A percentile compares a stretch with the other conserved stretches of the same genome.
These are phyloP conservation scores for Seladonia tumulorum DNA, from an alignment of 2,888 invertebrate species.

Conservation along the genomic window DNA sequence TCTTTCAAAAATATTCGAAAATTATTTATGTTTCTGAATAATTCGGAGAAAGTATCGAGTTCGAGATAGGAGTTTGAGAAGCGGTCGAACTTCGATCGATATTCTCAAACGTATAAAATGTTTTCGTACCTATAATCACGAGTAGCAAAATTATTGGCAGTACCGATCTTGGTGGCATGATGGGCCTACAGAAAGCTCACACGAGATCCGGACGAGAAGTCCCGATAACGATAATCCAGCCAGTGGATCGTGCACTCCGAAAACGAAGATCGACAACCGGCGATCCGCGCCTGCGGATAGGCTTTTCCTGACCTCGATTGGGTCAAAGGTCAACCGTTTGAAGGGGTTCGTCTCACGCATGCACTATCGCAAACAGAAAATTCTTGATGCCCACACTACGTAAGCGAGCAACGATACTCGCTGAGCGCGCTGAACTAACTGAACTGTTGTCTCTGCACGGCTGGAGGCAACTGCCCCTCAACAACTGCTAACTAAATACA, in stretches of 20 bases:
- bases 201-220: slow-evolving; percentile 30
- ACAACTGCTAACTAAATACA: slow-evolving; percentile 50
- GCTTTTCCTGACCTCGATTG: slow-evolving; percentile 45
- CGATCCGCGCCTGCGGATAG: slow-evolving; percentile 51
- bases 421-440: slow-evolving; percentile 42
- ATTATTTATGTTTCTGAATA: neutral
- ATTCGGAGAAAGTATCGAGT: neutral
- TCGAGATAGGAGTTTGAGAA: neutral
- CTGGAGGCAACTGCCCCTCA: slow-evolving; percentile 50
- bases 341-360: slow-evolving; percentile 41
- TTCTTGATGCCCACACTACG: slow-evolving; percentile 26
- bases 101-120: slow-evolving; percentile 1
- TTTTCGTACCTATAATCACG: slow-evolving; percentile 71
- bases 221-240: slow-evolving; percentile 58
- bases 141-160: slow-evolving; percentile 65
- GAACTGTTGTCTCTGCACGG: slow-evolving; percentile 49
- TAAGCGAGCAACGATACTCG: slow-evolving; percentile 46
- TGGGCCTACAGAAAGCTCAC: slow-evolving; percentile 38
- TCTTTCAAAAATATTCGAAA: neutral
- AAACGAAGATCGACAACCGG: slow-evolving; percentile 58
- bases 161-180: slow-evolving; percentile 70
- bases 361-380: slow-evolving; percentile 49
- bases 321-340: slow-evolving; percentile 62
- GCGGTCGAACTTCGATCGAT: neutral
- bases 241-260: slow-evolving; percentile 36